phyloP scores from a whole-genome alignment of 2,888 invertebrate species.

The Griposia aprilina region DNA sequence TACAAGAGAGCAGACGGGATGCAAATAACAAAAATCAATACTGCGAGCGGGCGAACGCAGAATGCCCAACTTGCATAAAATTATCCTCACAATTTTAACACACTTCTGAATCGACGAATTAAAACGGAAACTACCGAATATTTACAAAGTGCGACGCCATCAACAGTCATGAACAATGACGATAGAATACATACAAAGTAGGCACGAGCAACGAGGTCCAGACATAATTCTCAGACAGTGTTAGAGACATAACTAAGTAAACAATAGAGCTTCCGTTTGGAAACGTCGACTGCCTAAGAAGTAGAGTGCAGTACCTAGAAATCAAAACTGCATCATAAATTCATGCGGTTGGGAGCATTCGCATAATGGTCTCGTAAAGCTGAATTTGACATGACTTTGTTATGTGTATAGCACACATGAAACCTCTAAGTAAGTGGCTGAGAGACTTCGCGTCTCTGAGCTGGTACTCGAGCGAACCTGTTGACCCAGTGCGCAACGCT shows the following conservation, averaged over 20 bases:
- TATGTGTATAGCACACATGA: conserved; percentile 72
- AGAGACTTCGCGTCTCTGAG: conserved; percentile 81
- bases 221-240: conserved; percentile 82
- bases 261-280: conserved; percentile 86
- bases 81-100: conserved; percentile 81
- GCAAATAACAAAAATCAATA: conserved; percentile 91
- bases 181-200: conserved; percentile 63
- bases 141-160: conserved; percentile 38
- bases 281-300: conserved; percentile 83
- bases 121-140: conserved; percentile 57
- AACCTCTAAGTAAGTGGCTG: conserved; percentile 84
- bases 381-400: conserved; percentile 65
- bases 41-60: conserved; percentile 81
- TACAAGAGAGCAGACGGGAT: conserved; percentile 87
- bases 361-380: conserved; percentile 61
- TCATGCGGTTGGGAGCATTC: conserved; percentile 57
- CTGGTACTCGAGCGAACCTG: conserved; percentile 84
- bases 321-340: conserved; percentile 69
- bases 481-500: conserved; percentile 87
- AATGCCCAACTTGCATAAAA: conserved; percentile 84
- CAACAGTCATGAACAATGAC: conserved; percentile 28
- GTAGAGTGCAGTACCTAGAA: conserved; percentile 72
- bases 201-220: conserved; percentile 66
- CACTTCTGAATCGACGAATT: conserved; percentile 68
- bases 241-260: conserved; percentile 76